phyloP scores from a whole-genome alignment of 2,797 vertebrate species.

The Euthynnus affinis region DNA sequence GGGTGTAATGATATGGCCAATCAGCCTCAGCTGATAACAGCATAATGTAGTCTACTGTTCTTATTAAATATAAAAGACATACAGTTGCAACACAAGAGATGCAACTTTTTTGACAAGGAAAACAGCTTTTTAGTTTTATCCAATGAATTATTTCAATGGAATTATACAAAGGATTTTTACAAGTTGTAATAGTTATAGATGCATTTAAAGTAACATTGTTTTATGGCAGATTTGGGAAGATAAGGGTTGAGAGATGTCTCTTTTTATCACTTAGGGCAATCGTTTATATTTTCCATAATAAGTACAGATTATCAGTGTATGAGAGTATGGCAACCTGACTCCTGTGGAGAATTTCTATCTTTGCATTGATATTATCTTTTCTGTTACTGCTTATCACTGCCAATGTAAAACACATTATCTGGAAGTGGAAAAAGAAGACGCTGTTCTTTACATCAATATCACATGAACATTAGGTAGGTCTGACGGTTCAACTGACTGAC shows the following conservation, averaged over 20 bases:
- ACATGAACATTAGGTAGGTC: no score
- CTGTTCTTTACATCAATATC: not conserved
- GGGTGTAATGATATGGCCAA: not conserved
- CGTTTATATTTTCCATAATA: not conserved
- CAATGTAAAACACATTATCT: not conserved
- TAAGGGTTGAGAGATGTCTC: not conserved
- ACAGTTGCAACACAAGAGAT: no score
- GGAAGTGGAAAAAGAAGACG: not conserved
- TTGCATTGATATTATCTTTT: not conserved
- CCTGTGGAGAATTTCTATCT: not conserved
- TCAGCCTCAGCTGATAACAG: no score
- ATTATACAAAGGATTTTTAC: not conserved
- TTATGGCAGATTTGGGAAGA: not conserved
- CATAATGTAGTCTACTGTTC: no score
- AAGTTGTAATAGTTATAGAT: not conserved
- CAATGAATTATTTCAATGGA: not conserved
- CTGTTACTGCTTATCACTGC: constrained; percentile 4
- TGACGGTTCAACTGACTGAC: no score
- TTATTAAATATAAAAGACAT: no score
- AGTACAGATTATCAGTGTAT: not conserved
- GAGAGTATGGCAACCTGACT: not conserved
- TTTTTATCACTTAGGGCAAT: not conserved
- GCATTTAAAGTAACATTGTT: not conserved
- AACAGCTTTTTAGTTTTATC: not conserved
- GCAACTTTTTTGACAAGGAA: no score